These are phyloP conservation scores for Zele albiditarsus DNA, from an alignment of 2,888 invertebrate genomes.

Conservation along the genomic window DNA sequence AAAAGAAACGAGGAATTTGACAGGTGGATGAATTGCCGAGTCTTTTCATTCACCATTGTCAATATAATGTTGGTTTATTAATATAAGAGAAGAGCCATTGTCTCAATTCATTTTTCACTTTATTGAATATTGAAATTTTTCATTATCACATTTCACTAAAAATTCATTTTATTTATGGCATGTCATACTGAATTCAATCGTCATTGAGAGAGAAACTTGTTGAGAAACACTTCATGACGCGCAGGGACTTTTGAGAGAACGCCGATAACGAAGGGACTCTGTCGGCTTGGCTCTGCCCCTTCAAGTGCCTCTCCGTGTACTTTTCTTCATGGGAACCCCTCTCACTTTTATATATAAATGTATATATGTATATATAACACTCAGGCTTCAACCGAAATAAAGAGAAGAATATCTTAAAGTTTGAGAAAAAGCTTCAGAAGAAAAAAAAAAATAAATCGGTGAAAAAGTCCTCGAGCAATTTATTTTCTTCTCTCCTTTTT, in stretches of 20 bases:
- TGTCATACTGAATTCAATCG: constrained; percentile 4
- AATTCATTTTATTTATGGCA: background rate
- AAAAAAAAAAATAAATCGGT: constrained; percentile 29
- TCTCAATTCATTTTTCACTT: no score
- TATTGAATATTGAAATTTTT: background rate
- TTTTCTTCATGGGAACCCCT: constrained; percentile 28
- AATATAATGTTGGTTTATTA: no score
- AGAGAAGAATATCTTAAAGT: constrained; percentile 19
- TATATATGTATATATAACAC: constrained; percentile 31
- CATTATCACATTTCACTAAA: constrained; percentile 21
- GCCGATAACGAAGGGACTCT: constrained; percentile 57
- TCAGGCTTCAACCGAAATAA: constrained; percentile 21
- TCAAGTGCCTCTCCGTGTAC: constrained; percentile 51
- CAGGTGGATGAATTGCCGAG: no score
- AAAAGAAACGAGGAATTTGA: background rate
- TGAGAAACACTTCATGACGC: constrained; percentile 53
- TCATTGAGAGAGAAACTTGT: constrained; percentile 42
- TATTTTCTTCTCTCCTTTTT: background rate
- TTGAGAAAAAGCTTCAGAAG: background rate
- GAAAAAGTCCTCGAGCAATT: constrained; percentile 1
- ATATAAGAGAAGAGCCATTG: background rate
- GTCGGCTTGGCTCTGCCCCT: constrained; percentile 37
- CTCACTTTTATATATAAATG: background rate
- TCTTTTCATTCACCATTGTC: no score
- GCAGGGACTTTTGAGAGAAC: constrained; percentile 40